Conservation (phyloP, 2,797 vertebrate species). For the Eulemur coronatus region DNA sequence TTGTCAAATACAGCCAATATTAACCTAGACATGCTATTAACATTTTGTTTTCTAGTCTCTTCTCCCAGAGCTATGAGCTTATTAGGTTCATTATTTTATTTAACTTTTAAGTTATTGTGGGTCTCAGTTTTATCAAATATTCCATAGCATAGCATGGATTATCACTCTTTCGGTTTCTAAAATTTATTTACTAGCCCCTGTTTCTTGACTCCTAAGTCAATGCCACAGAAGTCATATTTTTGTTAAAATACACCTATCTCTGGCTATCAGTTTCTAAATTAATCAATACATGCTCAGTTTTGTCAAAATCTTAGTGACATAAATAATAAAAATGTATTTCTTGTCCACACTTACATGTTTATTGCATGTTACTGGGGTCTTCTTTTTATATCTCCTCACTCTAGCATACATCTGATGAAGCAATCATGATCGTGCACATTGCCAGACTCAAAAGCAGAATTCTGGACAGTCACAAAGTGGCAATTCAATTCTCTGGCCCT, state of each 20-base stretch:
- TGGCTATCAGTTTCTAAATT: not conserved
- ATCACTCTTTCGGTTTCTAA: not conserved
- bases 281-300: not conserved
- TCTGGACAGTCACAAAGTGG: not conserved
- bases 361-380: not conserved
- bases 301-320: not conserved
- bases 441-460: not conserved
- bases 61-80: not conserved
- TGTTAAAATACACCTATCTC: not conserved
- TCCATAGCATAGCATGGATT: not conserved
- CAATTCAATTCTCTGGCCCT: not conserved
- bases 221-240: not conserved
- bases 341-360: not conserved
- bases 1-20: not conserved
- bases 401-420: not conserved
- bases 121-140: not conserved
- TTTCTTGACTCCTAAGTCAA: not conserved
- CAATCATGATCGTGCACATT: not conserved
- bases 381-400: not conserved
- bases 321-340: not conserved
- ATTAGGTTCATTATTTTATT: not conserved
- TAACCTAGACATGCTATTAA: not conserved
- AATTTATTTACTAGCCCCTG: not conserved
- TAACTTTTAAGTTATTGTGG: not conserved
- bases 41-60: not conserved